Evolutionary conservation across 2,888 invertebrate genomes (phyloP).

Genomic region (Smittia sp.): DNA sequence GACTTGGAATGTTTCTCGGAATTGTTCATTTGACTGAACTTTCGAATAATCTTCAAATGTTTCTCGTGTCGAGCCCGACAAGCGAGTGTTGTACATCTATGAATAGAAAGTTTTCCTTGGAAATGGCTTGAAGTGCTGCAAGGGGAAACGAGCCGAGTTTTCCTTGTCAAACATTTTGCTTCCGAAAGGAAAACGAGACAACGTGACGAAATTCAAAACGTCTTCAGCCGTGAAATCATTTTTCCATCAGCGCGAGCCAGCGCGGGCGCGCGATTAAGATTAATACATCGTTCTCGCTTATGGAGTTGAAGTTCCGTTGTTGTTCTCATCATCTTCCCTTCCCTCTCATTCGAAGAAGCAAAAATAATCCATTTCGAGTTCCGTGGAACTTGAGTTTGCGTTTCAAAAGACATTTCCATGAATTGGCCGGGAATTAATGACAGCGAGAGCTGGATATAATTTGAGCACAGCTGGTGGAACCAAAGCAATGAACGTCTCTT

Average conservation of each 20-base stretch:
- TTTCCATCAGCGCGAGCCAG: constrained; percentile 4
- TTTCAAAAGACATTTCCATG: constrained; percentile 12
- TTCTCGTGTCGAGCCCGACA: too few relatives aligned
- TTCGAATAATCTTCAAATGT: too few relatives aligned
- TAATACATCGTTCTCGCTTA: neutral
- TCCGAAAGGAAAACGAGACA: neutral
- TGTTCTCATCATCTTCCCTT: neutral
- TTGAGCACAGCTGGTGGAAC: neutral
- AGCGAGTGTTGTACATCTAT: too few relatives aligned
- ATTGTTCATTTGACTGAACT: too few relatives aligned
- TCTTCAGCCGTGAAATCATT: neutral
- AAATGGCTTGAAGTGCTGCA: too few relatives aligned
- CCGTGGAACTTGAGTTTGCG: neutral
- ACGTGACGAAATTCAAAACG: neutral
- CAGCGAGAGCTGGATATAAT: neutral
- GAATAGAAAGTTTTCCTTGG: too few relatives aligned
- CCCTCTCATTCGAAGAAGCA: neutral
- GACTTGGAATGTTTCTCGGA: too few relatives aligned
- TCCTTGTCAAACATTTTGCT: too few relatives aligned
- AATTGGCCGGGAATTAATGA: neutral
- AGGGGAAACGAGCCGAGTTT: too few relatives aligned
- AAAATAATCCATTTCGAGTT: neutral
- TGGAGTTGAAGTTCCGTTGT: neutral
- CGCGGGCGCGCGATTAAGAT: neutral
- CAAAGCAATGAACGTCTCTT: too few relatives aligned